Percentiles rank a stretch among this genome's conserved stretches.
Conservation (phyloP, 2,888 invertebrate species). For the Acanthosoma haemorrhoidale region DNA sequence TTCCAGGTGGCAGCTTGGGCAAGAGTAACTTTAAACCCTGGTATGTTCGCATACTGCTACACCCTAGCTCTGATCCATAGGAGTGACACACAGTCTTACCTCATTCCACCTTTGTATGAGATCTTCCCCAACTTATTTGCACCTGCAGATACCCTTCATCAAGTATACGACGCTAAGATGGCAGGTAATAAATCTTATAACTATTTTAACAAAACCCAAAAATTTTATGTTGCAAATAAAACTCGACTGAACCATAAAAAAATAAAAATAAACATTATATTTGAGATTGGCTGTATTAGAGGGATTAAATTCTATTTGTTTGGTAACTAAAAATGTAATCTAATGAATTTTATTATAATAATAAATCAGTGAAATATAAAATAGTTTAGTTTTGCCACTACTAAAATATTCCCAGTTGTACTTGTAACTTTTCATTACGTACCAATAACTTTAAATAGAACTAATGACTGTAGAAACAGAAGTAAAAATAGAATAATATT, state of each 20-base stretch:
- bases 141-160: constrained; percentile 37
- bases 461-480: too few species aligned
- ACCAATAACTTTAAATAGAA: too few species aligned
- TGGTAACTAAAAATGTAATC: not conserved
- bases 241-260: too few species aligned
- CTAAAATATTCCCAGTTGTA: constrained; percentile 1
- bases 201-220: too few species aligned
- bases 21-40: constrained; percentile 53
- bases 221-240: too few species aligned
- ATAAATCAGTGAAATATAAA: too few species aligned
- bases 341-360: too few species aligned
- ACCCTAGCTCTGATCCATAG: constrained; percentile 53
- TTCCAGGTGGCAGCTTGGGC: constrained; percentile 52
- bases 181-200: too few species aligned
- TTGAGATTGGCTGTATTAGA: constrained; percentile 14
- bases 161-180: constrained; percentile 34
- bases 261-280: too few species aligned
- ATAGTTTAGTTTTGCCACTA: too few species aligned
- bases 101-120: constrained; percentile 56
- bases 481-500: too few species aligned
- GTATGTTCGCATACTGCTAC: constrained; percentile 55
- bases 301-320: not conserved
- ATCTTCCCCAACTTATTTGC: constrained; percentile 48
- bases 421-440: too few species aligned
- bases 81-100: constrained; percentile 51